Percentiles rank a stretch among this genome's conserved stretches.
These are phyloP conservation scores for Pangasianodon hypophthalmus DNA, from an alignment of 2,113 vertebrate species.

Conservation along the genomic window DNA sequence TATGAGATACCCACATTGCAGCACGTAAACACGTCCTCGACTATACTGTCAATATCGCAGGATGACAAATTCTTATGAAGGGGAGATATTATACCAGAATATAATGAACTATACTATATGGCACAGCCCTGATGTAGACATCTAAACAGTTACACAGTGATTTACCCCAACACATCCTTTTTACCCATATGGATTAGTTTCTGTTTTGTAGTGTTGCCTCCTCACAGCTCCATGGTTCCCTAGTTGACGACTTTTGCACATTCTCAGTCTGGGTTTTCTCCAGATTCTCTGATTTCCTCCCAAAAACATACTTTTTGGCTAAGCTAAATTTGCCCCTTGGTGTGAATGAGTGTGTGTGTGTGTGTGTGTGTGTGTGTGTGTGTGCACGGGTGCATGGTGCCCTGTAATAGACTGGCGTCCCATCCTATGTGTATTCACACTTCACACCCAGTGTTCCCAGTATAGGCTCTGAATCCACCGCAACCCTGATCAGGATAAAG, in stretches of 20 bases:
- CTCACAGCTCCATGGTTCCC: background rate
- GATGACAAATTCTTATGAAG: too few species aligned
- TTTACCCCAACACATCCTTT: background rate
- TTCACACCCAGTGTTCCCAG: background rate
- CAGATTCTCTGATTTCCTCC: background rate
- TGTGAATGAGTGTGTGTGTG: background rate
- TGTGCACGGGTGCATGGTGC: background rate
- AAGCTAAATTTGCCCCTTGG: background rate
- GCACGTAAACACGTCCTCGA: too few species aligned
- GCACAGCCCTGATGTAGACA: too few species aligned
- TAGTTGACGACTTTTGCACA: background rate
- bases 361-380: background rate
- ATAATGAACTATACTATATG: too few species aligned
- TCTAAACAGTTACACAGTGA: background rate
- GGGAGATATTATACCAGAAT: too few species aligned
- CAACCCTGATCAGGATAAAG: background rate
- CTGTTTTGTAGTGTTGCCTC: background rate
- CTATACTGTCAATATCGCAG: too few species aligned
- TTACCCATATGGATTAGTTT: background rate
- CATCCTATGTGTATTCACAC: background rate
- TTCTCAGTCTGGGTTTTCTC: background rate
- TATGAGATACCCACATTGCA: too few species aligned
- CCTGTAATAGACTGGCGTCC: background rate
- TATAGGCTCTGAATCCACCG: background rate
- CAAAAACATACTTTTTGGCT: background rate